phyloP scores from a whole-genome alignment of 2,888 invertebrate species.

The Globia sparganii region DNA sequence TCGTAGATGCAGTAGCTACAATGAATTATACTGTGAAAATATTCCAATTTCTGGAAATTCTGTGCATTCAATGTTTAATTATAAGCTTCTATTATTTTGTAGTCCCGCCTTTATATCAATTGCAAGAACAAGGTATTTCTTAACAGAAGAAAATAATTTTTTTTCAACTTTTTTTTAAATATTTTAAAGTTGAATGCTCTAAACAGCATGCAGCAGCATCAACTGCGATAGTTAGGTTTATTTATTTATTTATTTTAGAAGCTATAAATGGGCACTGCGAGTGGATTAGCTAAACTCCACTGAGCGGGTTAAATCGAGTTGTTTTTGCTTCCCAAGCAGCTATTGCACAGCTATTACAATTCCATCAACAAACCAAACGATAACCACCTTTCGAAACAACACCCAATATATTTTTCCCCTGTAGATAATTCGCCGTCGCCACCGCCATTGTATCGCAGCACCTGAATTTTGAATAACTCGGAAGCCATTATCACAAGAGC shows the following conservation, averaged over 20 bases:
- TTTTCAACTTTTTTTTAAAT: too few relatives aligned
- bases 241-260: not conserved
- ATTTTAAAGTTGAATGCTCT: too few relatives aligned
- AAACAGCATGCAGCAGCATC: not conserved
- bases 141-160: not conserved
- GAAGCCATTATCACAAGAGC: conserved; percentile 73
- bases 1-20: not conserved
- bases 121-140: not conserved
- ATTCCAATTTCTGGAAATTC: not conserved
- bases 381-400: not conserved
- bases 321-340: not conserved
- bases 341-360: not conserved
- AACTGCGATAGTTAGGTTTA: not conserved
- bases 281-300: not conserved
- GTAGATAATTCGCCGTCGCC: conserved; percentile 18
- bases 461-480: conserved; percentile 74
- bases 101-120: not conserved
- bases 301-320: not conserved
- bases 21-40: not conserved
- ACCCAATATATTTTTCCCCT: conserved; percentile 19
- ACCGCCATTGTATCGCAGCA: conserved; percentile 33
- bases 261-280: not conserved
- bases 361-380: not conserved
- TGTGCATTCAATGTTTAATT: not conserved
- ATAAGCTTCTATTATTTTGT: not conserved